A percentile compares a stretch with the other conserved stretches of the same genome.
Evolutionary conservation across 2,797 vertebrate species (phyloP).

Genomic region (Chiloscyllium punctatum): DNA sequence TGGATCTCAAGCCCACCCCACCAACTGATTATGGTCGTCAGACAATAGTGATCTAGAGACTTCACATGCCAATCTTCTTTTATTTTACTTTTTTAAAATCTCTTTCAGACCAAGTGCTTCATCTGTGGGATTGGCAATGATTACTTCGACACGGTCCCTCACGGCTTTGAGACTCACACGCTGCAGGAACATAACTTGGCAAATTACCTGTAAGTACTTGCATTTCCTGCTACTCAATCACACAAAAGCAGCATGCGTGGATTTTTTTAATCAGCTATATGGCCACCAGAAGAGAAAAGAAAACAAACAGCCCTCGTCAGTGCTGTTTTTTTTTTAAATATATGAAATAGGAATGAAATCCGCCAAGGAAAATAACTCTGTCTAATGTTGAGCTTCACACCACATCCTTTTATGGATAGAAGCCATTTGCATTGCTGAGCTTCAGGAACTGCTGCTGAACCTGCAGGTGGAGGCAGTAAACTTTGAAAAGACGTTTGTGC

Average conservation of each 20-base stretch:
- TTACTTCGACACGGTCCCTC: slow-evolving; percentile 93
- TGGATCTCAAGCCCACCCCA: neutral
- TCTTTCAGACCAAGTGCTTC: slow-evolving; percentile 87
- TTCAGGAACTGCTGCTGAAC: neutral
- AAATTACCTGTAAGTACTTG: slow-evolving; percentile 86
- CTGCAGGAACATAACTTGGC: slow-evolving; percentile 95
- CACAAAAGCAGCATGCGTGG: neutral
- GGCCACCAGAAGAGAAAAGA: neutral
- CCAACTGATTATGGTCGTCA: neutral
- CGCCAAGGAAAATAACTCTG: neutral
- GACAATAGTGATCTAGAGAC: neutral
- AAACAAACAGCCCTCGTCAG: neutral
- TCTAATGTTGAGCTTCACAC: neutral
- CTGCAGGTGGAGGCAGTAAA: slow-evolving; percentile 16
- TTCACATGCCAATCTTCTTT: neutral
- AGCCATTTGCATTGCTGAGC: neutral
- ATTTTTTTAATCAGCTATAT: neutral
- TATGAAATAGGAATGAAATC: neutral
- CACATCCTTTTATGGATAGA: neutral
- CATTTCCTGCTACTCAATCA: neutral
- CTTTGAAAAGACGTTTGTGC: neutral
- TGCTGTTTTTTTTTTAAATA: neutral
- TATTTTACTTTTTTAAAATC: slow-evolving; percentile 38
- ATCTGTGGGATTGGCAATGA: slow-evolving; percentile 96
- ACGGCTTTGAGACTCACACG: slow-evolving; percentile 94